Conservation (phyloP, 2,113 vertebrate genomes). For the Narcine bancroftii region DNA sequence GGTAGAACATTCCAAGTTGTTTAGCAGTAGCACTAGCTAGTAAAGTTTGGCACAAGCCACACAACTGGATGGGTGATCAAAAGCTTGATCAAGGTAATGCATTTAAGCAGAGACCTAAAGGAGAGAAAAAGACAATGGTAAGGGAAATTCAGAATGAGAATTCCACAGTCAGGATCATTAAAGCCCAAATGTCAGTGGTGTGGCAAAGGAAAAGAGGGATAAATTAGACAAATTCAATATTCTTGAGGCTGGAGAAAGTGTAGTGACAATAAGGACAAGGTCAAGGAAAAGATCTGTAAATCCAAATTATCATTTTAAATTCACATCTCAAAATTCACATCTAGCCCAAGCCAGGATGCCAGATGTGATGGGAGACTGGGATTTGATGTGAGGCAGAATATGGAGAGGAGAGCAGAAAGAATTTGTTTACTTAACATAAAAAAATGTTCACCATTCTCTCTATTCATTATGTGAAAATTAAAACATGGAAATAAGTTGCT, state of each 20-base stretch:
- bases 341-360: too few species aligned
- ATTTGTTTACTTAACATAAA: background rate
- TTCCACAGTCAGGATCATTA: background rate
- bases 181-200: background rate
- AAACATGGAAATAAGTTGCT: background rate
- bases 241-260: background rate
- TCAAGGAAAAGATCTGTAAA: background rate
- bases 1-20: background rate
- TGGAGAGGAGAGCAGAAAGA: background rate
- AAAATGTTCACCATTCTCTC: background rate
- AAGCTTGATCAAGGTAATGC: background rate
- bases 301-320: too few species aligned
- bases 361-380: background rate
- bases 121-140: too few species aligned
- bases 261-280: background rate
- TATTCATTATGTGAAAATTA: background rate
- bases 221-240: background rate
- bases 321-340: background rate
- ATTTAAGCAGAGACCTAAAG: background rate
- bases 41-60: background rate
- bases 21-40: background rate
- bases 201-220: background rate
- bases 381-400: background rate
- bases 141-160: too few species aligned
- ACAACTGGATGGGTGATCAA: background rate